Base-by-base conservation (phyloP, 2,888 invertebrate species). In the Schizaphis graminum region DNA sequence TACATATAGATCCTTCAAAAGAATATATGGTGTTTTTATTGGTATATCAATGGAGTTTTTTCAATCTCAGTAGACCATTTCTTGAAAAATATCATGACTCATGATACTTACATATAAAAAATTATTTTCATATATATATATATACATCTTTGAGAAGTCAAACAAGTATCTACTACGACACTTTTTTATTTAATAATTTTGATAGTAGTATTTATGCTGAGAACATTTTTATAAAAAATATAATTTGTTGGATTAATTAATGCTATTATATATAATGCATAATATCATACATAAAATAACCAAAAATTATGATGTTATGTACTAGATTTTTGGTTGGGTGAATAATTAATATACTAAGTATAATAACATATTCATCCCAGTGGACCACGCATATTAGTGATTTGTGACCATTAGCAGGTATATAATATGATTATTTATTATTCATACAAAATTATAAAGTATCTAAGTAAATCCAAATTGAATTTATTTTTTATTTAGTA, bases 121-220 rank as follows among this genome's bases (percentile, higher is more conserved):
- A 16, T 26, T 47, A 47, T 86, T 47, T 44, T 86, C n/a, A 16
- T 86, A 47, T n/a, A n/a, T n/a, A n/a, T n/a, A 13, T 28, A 47
- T n/a, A 86, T 3, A 47, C 47, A 49, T 21, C 7, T 67, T n/a
- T n/a, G 67, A 67, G 16, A 67, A 67, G 4, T 67, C 5, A 67
- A 7, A n/a, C n/a, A 26, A n/a, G 13, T 13, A 67, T 67, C 5
- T n/a, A 7, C 3, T 16, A 67, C 67, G n/a, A 67, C n/a, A 67
- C n/a, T 16, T 67, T n/a, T 67, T n/a, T n/a, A 67, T 67, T 67
- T 67, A 67, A 67, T 67, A n/a, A 67, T n/a, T 67, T 67, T 67
- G 67, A 67, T 67, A 67, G 13, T 67, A 28, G 3, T 61, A n/a
- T 28, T n/a, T n/a, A 61, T 28, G n/a, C n/a, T n/a, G 16, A 16